phyloP scores from a whole-genome alignment of 2,113 vertebrate species.

The Lepisosteus osseus region DNA sequence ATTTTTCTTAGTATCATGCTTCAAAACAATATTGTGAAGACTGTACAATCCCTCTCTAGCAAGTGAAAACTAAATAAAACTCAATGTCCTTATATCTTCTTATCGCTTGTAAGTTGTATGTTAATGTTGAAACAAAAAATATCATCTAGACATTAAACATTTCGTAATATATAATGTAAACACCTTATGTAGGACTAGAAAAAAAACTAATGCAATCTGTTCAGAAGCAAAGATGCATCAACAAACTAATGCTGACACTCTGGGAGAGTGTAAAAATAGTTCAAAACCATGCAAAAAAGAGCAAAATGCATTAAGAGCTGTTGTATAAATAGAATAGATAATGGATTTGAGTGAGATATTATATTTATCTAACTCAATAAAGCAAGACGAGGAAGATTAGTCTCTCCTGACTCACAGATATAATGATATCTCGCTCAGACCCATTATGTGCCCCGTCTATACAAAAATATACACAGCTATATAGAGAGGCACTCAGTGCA shows the following conservation, averaged over 20 bases:
- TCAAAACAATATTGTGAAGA: no score
- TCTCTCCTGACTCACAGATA: constrained; percentile 68
- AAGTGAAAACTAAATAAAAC: no score
- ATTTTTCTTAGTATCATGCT: no score
- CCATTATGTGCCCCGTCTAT: constrained; percentile 52
- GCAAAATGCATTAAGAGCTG: constrained; percentile 51
- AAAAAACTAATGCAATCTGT: no score
- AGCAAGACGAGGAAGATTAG: constrained; percentile 68
- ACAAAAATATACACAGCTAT: constrained; percentile 43
- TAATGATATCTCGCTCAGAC: constrained; percentile 67
- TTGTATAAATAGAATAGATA: constrained; percentile 60
- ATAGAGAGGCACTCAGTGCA: constrained; percentile 41
- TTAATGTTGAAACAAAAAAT: no score
- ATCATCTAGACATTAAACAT: no score
- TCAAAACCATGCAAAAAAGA: constrained; percentile 41
- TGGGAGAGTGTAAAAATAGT: constrained; percentile 2
- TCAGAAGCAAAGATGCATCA: background rate
- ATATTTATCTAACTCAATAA: constrained; percentile 75
- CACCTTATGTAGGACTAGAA: no score
- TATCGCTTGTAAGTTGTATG: no score
- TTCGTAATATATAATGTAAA: no score
- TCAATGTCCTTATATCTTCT: no score
- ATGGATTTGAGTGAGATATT: constrained; percentile 66
- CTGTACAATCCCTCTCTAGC: no score
- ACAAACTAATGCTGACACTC: background rate